Evolutionary conservation across 2,888 invertebrate genomes (phyloP), one percentile per base, ranked within the genome.

Genomic region (Troides oblongomaculatus): DNA sequence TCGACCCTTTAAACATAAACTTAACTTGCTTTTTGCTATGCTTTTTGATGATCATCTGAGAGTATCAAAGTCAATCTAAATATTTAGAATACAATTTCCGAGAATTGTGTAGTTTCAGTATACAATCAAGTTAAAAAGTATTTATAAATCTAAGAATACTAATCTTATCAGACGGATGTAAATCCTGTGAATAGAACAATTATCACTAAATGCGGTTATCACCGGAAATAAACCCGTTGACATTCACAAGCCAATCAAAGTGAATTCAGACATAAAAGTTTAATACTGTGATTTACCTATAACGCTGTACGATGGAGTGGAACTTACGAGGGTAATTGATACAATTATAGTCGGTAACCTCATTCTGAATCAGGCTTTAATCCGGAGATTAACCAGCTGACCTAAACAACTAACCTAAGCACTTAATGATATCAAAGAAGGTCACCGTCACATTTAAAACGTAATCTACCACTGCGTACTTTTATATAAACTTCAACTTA

Each of bases 351-450:
- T 46, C 12, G 43, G 12, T 43, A 46, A 58, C 64, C 64, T 65
- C 64, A 43, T 43, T 58, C 43, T 43, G 17, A 39, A 23, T 1
- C 25, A 58, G 58, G 43, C 57, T 59, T 65, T 65, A 59, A 65
- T 65, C 58, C 58, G 18, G 23, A 57, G 39, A 64, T 23, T 25
- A 50, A n/a, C 53, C 58, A 59, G 43, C 59, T 66, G 50, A 66
- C 60, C 59, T 50, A 60, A 60, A 60, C 12, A 62, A 17, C 23
- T 50, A 62, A 50, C 7, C 23, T 23, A 62, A 62, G 60, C 60
- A 60, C 66, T 60, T 53, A 66, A 66, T 66, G n/a, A 60, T 59
- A 65, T 18, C 12, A 59, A 59, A 7, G 25, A 25, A 17, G 50
- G 50, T 66, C 46, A 21, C 30, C 25, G 60, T 60, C 30, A 60